phyloP scores from a whole-genome alignment of 2,797 vertebrate species.

The Falco peregrinus region DNA sequence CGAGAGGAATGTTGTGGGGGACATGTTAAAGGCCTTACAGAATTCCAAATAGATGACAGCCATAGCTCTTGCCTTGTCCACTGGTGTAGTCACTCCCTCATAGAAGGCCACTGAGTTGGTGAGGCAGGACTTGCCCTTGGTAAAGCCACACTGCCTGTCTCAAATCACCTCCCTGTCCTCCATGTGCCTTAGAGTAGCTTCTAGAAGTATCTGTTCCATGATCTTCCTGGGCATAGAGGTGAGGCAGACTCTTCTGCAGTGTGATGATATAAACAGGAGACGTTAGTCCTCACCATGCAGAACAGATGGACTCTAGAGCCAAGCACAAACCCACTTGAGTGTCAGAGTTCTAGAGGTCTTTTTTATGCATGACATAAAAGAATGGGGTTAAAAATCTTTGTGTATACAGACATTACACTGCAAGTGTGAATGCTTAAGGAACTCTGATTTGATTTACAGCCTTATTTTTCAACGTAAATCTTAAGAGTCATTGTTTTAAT shows the following conservation, averaged over 20 bases:
- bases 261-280: background rate
- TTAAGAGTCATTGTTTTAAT: background rate
- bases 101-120: too few species aligned
- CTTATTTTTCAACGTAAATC: background rate
- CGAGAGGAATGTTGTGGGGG: background rate
- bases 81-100: too few species aligned
- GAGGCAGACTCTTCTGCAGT: background rate
- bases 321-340: background rate
- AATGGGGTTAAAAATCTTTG: background rate
- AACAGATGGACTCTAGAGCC: background rate
- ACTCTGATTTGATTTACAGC: background rate
- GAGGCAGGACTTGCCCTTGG: too few species aligned
- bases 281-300: background rate
- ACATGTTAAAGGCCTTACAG: background rate
- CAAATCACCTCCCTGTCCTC: too few species aligned
- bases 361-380: background rate
- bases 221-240: background rate
- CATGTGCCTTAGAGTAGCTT: background rate
- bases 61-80: too few species aligned
- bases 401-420: background rate
- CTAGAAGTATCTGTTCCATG: background rate
- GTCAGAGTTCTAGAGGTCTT: background rate
- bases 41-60: background rate
- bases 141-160: too few species aligned
- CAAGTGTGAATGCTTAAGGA: background rate